Evolutionary conservation across 2,113 vertebrate species (phyloP).

Genomic region (Mirza zaza): DNA sequence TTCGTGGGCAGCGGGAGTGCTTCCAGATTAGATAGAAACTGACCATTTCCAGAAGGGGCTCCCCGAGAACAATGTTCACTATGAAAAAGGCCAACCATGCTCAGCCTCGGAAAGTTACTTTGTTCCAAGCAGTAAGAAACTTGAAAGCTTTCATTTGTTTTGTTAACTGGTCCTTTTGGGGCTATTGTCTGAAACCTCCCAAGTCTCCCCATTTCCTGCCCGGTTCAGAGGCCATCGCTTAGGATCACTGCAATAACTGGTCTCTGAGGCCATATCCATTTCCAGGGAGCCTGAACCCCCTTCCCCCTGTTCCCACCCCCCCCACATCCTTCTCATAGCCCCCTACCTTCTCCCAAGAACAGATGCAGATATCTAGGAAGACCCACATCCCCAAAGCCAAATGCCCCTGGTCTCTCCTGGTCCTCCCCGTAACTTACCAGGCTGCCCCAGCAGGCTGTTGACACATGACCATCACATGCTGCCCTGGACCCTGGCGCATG

Average conservation of each 20-base stretch:
- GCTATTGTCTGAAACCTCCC: background rate
- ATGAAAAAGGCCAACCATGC: background rate
- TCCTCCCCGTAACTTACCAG: background rate
- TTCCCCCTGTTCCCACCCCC: too few relatives aligned
- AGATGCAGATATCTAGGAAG: background rate
- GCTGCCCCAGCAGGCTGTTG: rapidly evolving
- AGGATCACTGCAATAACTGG: background rate
- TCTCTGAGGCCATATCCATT: background rate
- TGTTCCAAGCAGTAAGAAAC: background rate
- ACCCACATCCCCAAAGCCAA: background rate
- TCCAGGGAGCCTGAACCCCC: background rate
- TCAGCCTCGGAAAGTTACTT: background rate
- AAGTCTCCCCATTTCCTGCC: background rate
- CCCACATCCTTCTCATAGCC: background rate
- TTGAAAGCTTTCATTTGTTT: background rate
- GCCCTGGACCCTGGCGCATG: background rate
- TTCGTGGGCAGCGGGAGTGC: background rate
- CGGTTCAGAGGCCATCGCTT: background rate
- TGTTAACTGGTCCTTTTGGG: background rate
- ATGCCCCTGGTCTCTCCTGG: rapidly evolving
- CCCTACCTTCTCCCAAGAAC: background rate
- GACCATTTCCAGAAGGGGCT: background rate
- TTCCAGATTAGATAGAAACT: background rate
- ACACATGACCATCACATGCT: background rate
- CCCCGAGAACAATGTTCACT: background rate